Evolutionary conservation across 2,113 vertebrate species (phyloP), one percentile per base, ranked within the genome.

Genomic region (Tachysurus fulvidraco): DNA sequence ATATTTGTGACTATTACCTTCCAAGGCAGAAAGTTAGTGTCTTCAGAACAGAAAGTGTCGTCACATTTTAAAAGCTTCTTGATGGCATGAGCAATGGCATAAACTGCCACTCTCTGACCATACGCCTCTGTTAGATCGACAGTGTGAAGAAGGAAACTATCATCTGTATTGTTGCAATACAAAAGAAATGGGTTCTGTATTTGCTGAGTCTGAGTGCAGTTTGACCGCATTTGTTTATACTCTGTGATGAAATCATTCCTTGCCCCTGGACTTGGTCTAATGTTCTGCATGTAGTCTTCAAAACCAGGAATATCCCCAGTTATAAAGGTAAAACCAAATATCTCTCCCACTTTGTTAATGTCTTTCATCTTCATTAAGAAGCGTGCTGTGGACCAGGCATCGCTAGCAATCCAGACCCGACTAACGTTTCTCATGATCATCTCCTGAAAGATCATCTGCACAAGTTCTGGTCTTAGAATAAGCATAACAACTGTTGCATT

Each of bases 381-480:
- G 2, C 3, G 44, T 25, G 85, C 89, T 16, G 85, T 82, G 14
- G 93, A 89, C 94, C 95, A 95, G 80, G 23, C 30, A 28, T 95
- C 94, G 73, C 89, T 94, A 28, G 93, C 91, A 10, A 95, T 91
- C 94, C 94, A 85, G n/a, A 57, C 92, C 76, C 88, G 91, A 11
- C 86, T 86, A 5, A 91, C 91, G n/a, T 91, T 92, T 25, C 67
- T 89, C 3, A 12, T 36, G 6, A 94, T 91, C 84, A 93, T 91
- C 44, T 83, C 25, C 16, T 52, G 5, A 50, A 83, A 83, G 25
- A 83, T 25, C 81, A 46, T 67, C 62, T 86, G 54, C 36, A 95
- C 93, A 83, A 92, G 74, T 13, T 92, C 25, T 8, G 11, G 4
- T 62, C 91, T 94, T 10, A 92, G 88, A 80, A 94, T 92, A 10